phyloP scores from a whole-genome alignment of 2,888 invertebrate species.

The Colletes collaris region DNA sequence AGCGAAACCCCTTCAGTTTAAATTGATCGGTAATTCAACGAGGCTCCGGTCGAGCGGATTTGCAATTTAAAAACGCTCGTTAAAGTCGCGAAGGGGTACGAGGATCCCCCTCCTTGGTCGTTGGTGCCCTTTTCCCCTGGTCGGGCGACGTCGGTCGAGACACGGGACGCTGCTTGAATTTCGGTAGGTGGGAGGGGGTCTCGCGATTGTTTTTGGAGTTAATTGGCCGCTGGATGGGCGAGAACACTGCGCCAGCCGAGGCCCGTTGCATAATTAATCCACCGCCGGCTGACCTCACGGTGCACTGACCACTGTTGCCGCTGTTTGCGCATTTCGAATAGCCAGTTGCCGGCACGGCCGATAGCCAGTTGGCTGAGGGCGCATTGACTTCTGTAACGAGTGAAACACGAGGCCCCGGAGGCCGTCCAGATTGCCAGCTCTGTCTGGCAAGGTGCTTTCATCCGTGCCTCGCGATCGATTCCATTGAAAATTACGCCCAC shows the following conservation, averaged over 20 bases:
- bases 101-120: not conserved
- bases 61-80: conserved; percentile 31
- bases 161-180: conserved; percentile 65
- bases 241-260: conserved; percentile 65
- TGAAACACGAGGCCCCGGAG: conserved; percentile 33
- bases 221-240: conserved; percentile 76
- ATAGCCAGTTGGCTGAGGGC: conserved; percentile 50
- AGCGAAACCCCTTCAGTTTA: not conserved
- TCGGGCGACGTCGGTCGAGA: conserved; percentile 14
- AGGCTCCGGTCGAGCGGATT: conserved; percentile 18
- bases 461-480: conserved; percentile 19
- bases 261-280: conserved; percentile 80
- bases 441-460: conserved; percentile 27
- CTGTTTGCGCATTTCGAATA: conserved; percentile 71
- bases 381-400: conserved; percentile 46
- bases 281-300: conserved; percentile 76
- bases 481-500: conserved; percentile 21
- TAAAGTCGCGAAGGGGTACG: conserved; percentile 2
- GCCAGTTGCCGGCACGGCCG: conserved; percentile 44
- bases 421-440: conserved; percentile 24
- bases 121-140: not conserved
- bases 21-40: not conserved
- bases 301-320: conserved; percentile 64
- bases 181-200: conserved; percentile 46
- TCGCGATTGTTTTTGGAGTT: conserved; percentile 76